These are phyloP conservation scores for Microchirus variegatus DNA, from an alignment of 2,797 vertebrate species.

Conservation along the genomic window DNA sequence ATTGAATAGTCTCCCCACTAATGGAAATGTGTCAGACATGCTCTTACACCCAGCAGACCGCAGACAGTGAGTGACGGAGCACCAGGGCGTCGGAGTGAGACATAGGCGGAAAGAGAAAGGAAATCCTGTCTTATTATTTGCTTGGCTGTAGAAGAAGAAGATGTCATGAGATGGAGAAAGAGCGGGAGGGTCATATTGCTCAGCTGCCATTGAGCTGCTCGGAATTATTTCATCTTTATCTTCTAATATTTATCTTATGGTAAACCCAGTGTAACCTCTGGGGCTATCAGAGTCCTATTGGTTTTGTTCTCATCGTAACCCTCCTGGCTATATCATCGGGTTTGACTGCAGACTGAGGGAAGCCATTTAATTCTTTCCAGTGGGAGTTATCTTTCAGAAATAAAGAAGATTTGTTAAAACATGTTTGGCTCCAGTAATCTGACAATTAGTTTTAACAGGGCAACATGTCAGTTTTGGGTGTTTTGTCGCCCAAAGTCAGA, in stretches of 20 bases:
- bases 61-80: constrained; percentile 74
- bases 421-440: too few relatives aligned
- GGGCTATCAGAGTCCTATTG: constrained; percentile 60
- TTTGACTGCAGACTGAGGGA: constrained; percentile 53
- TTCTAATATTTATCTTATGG: constrained; percentile 73
- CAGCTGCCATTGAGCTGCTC: constrained; percentile 47
- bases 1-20: constrained; percentile 85
- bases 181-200: constrained; percentile 63
- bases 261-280: constrained; percentile 67
- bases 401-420: constrained; percentile 9
- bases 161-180: constrained; percentile 61
- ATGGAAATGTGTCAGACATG: constrained; percentile 86
- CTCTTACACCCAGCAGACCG: constrained; percentile 75
- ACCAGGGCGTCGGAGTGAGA: constrained; percentile 55
- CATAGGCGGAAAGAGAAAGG: constrained; percentile 45
- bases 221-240: constrained; percentile 63
- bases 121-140: constrained; percentile 63
- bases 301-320: constrained; percentile 62
- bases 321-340: constrained; percentile 66
- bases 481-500: too few relatives aligned
- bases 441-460: too few relatives aligned
- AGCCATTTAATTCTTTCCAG: constrained; percentile 38
- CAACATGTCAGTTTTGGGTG: too few relatives aligned
- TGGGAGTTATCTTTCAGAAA: constrained; percentile 44
- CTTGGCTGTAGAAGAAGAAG: constrained; percentile 57